A percentile compares a stretch with the other conserved stretches of the same genome.
These are phyloP conservation scores for Spermophilus dauricus DNA, from an alignment of 2,113 vertebrate species.

Conservation along the genomic window DNA sequence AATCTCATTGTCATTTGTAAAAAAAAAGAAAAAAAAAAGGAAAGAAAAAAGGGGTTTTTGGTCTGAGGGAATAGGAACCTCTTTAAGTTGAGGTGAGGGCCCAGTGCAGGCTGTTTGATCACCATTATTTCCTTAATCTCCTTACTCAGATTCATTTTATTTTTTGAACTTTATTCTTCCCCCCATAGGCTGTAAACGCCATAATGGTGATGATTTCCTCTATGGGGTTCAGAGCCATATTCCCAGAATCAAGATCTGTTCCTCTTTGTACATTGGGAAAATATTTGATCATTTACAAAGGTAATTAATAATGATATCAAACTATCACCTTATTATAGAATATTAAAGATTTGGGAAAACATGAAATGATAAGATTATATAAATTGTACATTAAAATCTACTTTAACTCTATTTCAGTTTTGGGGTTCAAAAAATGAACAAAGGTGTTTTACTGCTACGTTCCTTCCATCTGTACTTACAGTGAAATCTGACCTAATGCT, in stretches of 20 bases:
- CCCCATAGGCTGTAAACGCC: background rate
- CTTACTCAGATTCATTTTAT: background rate
- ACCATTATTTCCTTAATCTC: background rate
- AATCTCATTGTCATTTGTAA: background rate
- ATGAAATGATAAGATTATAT: background rate
- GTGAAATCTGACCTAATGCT: background rate
- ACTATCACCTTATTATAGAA: background rate
- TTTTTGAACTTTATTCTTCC: background rate
- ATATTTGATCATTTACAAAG: background rate
- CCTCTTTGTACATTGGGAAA: background rate
- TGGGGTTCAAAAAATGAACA: background rate
- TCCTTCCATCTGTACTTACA: background rate
- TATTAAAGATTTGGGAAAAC: background rate
- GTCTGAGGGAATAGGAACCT: too few species aligned
- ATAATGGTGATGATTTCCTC: background rate
- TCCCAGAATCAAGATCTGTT: background rate
- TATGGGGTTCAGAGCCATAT: background rate
- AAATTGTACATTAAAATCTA: background rate
- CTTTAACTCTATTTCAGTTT: constrained; percentile 16
- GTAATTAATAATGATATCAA: background rate
- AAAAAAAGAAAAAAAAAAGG: too few species aligned
- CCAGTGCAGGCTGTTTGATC: background rate
- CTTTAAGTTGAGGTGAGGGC: background rate
- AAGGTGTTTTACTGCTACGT: background rate
- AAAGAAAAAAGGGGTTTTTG: background rate